Evolutionary conservation across 1,140 invertebrate genomes (phyloP), one percentile per base, ranked within the genome.

Genomic region (Cydia fagiglandana): DNA sequence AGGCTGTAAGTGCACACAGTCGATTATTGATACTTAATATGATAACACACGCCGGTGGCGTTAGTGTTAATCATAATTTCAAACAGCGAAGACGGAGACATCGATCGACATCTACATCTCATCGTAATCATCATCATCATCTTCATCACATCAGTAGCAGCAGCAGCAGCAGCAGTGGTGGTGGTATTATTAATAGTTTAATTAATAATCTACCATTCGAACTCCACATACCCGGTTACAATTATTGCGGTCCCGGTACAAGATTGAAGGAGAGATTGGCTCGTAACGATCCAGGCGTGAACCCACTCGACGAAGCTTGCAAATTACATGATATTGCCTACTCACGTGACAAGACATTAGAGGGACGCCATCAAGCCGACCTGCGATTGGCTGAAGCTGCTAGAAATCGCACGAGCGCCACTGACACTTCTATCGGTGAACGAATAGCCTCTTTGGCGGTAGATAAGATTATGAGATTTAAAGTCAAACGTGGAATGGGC

Each of bases 241-340:
- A 68, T 34, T 68, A 68, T 34, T 68, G 64, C 5, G 64, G 64
- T 2, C 64, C 64, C 28, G 64, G 64, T 34, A 68, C 64, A 0
- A 30, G 6, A 34, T n/a, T 68, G 5, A 4, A 34, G 1, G 4
- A 68, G n/a, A 12, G 64, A 13, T 68, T 68, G 15, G 64, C 64
- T 6, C 64, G 30, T 7, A n/a, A n/a, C 30, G 64, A 38, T 68
- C 12, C 12, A 1, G 64, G 64, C 6, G n/a, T 68, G 10, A 68
- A 68, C 13, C 28, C 28, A 1, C n/a, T 68, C 4, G 64, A 68
- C 4, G 64, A 68, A 38, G 13, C 30, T 34, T 68, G 64, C 4
- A 68, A 68, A 38, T n/a, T 68, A 7, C 64, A 68, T 7, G 64
- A 68, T 34, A 68, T 68, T 38, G 64, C 64, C 13, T 68, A 68